Base-by-base conservation (phyloP, 2,113 vertebrate species). In the Eclectus roratus region DNA sequence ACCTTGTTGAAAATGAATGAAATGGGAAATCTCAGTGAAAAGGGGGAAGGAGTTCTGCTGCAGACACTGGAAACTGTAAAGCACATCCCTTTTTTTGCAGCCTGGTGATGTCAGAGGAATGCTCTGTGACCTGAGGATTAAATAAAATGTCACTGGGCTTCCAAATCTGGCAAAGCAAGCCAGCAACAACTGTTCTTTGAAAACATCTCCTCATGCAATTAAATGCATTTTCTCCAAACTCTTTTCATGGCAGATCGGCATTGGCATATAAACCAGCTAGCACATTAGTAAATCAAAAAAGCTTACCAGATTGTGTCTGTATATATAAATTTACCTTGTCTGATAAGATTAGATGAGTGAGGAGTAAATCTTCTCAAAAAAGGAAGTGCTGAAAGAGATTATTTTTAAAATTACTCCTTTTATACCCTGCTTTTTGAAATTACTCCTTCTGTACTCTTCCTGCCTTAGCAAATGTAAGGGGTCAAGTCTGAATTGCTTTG, bases 121-220 rank as follows among this genome's bases (percentile, higher is more conserved):
- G 43, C 50, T 82, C 68, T 85, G 64, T 93, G 88, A 86, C 79
- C 72, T 64, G 60, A 10, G 35, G 15, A 74, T 60, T 83, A 71
- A 92, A 86, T 56, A 63, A 95, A 96, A 95, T 95, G 92, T 92
- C 93, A 91, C 49, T 4, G 7, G 24, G 17, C 41, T 95, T 92
- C 61, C 39, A 83, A 86, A 84, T 61, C 19, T 71, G 79, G 43
- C 1, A 1, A 89, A 31, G 23, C 27, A 72, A 84, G 41, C 21
- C 44, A 72, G 65, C 71, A 90, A 78, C 84, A 84, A 50, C 20
- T 58, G 27, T 2, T 39, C 80, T 80, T 85, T 55, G 71, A 85
- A 91, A 88, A 53, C 21, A 33, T 60, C 35, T 81, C 53, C 79
- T 68, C 29, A 49, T 84, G 37, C 66, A 78, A 64, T 69, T 81